Percentiles rank a stretch among this genome's conserved stretches.
phyloP scores from a whole-genome alignment of 2,113 vertebrate genomes.

The Xiphophorus maculatus region DNA sequence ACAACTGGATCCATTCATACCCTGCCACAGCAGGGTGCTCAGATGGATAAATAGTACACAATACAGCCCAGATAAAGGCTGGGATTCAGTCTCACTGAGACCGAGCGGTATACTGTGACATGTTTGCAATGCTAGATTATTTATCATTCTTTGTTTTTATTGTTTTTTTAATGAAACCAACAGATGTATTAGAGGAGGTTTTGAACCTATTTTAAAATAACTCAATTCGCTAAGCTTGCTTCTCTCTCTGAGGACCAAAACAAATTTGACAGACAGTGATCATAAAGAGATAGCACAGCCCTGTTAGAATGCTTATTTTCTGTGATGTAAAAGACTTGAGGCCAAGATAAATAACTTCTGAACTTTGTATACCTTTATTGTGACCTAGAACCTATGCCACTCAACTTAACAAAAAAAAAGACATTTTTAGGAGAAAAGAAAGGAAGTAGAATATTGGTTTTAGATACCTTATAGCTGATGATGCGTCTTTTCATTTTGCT shows the following conservation, averaged over 20 bases:
- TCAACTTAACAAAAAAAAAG: not conserved
- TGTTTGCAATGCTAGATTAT: not conserved
- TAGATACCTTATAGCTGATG: too few relatives aligned
- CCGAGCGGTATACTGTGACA: not conserved
- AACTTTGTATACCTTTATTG: not conserved
- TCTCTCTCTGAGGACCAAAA: constrained; percentile 5
- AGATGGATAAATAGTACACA: constrained; percentile 12
- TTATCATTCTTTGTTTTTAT: not conserved
- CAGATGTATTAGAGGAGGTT: not conserved
- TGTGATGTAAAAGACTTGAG: not conserved
- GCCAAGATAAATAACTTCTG: not conserved
- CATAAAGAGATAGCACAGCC: not conserved
- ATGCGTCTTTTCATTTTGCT: too few relatives aligned
- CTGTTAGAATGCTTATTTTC: not conserved
- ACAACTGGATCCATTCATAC: constrained; percentile 31
- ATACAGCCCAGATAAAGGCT: constrained; percentile 39
- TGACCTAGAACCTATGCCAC: not conserved
- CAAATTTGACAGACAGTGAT: not conserved
- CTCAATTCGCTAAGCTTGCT: constrained; percentile 13
- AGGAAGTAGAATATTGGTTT: too few relatives aligned
- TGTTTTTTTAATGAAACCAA: constrained; percentile 9
- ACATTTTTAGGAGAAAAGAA: too few relatives aligned
- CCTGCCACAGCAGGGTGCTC: constrained; percentile 15
- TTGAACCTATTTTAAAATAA: constrained; percentile 21
- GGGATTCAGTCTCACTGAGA: constrained; percentile 5